phyloP scores from a whole-genome alignment of 2,113 vertebrate species.

The Tachycineta bicolor region DNA sequence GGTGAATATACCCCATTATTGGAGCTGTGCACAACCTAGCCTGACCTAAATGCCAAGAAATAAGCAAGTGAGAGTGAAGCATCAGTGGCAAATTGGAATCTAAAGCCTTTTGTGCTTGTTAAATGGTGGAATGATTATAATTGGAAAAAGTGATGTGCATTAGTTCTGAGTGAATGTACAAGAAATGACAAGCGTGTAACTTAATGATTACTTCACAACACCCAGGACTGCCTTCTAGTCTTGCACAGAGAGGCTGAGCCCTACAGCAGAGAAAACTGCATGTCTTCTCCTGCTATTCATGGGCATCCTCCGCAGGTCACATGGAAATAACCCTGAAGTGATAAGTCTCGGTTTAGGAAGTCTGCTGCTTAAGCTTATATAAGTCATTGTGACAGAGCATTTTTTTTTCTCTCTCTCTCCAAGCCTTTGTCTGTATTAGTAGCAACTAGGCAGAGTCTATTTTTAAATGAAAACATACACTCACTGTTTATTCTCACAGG shows the following conservation, averaged over 20 bases:
- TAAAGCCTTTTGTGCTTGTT: conserved; percentile 87
- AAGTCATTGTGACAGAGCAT: conserved; percentile 75
- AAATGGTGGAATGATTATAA: conserved; percentile 88
- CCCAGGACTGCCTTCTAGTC: conserved; percentile 73
- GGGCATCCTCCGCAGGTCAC: conserved; percentile 81
- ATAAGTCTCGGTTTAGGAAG: conserved; percentile 82
- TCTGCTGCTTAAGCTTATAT: conserved; percentile 76
- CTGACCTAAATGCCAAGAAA: conserved; percentile 80
- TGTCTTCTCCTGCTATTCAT: conserved; percentile 78
- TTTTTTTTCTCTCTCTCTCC: not conserved
- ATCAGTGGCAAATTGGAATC: conserved; percentile 87
- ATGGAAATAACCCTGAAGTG: conserved; percentile 83
- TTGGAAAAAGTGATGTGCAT: conserved; percentile 88
- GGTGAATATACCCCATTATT: conserved; percentile 64
- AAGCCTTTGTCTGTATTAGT: conserved; percentile 51
- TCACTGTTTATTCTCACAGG: conserved; percentile 35
- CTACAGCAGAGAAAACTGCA: conserved; percentile 80
- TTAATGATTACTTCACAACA: conserved; percentile 84
- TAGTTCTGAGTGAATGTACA: conserved; percentile 88
- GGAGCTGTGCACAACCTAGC: conserved; percentile 69
- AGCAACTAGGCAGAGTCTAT: conserved; percentile 52
- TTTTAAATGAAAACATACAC: conserved; percentile 63
- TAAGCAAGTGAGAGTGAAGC: conserved; percentile 80
- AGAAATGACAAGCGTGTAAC: conserved; percentile 88
- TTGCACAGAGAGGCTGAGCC: conserved; percentile 65